phyloP scores from a whole-genome alignment of 2,797 vertebrate genomes.

The Hyperoplus lanceolatus region DNA sequence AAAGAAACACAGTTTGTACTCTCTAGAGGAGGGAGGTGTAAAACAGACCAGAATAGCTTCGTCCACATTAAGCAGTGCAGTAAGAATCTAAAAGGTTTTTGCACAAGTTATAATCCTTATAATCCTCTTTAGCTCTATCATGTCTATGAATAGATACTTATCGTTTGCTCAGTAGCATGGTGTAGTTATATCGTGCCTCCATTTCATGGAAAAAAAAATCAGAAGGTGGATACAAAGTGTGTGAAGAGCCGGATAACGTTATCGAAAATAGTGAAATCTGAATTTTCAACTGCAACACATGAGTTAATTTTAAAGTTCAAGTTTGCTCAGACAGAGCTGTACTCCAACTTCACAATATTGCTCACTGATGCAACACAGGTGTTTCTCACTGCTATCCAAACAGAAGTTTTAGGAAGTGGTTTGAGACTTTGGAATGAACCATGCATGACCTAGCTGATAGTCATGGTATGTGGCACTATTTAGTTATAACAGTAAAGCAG shows the following conservation, averaged over 20 bases:
- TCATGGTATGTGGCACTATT: conserved; percentile 39
- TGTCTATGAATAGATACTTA: conserved; percentile 9
- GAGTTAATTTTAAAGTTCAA: conserved; percentile 71
- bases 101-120: neutral
- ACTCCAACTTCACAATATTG: conserved; percentile 12
- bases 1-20: neutral
- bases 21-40: conserved; percentile 9
- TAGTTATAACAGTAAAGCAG: neutral
- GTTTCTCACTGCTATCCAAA: conserved; percentile 34
- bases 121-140: neutral
- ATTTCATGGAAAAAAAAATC: conserved; percentile 1
- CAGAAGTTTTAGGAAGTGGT: neutral
- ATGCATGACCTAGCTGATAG: conserved; percentile 15
- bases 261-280: conserved; percentile 40
- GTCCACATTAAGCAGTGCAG: neutral
- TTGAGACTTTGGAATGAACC: conserved; percentile 33
- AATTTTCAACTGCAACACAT: conserved; percentile 25
- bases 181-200: neutral
- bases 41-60: neutral
- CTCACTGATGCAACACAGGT: conserved; percentile 21
- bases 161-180: conserved; percentile 3
- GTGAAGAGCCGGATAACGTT: conserved; percentile 24
- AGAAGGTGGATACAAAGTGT: conserved; percentile 12
- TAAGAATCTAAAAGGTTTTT: neutral
- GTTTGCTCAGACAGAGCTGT: conserved; percentile 16